A percentile compares a stretch with the other conserved stretches of the same genome.
phyloP scores from a whole-genome alignment of 1,140 invertebrate genomes.

The Armadillidium nasatum region DNA sequence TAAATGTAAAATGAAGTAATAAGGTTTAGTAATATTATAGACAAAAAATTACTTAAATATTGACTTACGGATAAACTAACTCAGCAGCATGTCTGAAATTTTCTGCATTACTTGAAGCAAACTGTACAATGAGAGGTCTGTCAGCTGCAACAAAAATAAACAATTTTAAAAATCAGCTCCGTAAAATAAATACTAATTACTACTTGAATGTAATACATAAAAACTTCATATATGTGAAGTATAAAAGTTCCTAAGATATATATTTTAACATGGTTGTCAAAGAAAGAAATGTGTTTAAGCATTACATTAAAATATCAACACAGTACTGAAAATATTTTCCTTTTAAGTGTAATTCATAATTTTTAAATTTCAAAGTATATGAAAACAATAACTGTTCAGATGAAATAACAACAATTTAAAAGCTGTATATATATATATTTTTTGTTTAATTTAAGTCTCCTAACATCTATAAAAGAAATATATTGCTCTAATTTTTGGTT shows the following conservation, averaged over 20 bases:
- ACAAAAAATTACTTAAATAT: background rate
- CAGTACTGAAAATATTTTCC: too few species aligned
- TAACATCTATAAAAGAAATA: slow-evolving; percentile 16
- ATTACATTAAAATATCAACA: too few species aligned
- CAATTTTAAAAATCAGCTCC: background rate
- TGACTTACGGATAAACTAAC: slow-evolving; percentile 69
- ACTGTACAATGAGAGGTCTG: slow-evolving; percentile 83
- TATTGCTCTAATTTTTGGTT: slow-evolving; percentile 17
- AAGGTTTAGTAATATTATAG: too few species aligned
- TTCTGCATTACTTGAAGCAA: slow-evolving; percentile 77
- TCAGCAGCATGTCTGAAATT: slow-evolving; percentile 81
- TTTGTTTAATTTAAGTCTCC: slow-evolving; percentile 9
- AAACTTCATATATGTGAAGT: too few species aligned
- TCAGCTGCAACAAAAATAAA: slow-evolving; percentile 58
- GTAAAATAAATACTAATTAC: background rate
- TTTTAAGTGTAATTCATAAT: too few species aligned
- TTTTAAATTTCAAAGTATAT: too few species aligned
- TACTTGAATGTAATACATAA: background rate
- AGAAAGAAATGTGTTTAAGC: too few species aligned
- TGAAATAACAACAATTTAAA: background rate
- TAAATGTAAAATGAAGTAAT: slow-evolving; percentile 12
- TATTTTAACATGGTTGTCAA: too few species aligned
- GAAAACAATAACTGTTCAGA: too few species aligned
- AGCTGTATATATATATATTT: too few species aligned
- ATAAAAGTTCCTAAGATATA: too few species aligned